Base-by-base conservation (phyloP, 2,888 invertebrate species). In the Nomada goodeniana region DNA sequence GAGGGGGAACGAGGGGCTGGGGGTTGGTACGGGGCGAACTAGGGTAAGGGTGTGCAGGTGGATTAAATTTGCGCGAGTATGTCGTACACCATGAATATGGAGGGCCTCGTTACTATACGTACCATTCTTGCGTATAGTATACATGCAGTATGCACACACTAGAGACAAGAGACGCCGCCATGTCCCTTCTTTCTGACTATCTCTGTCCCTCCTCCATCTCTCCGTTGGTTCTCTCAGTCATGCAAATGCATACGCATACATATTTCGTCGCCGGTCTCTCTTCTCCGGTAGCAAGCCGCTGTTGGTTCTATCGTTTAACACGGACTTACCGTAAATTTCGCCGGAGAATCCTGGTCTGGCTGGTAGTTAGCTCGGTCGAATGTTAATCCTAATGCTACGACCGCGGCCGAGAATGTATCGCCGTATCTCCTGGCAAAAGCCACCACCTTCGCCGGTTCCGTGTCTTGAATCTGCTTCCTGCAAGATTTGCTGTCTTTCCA, bases 11-110 rank as follows among this genome's bases (percentile, higher is more conserved):
- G 68, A 53, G 53, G 57, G 29, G 55, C 2, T 42, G 59, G 44
- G 63, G 69, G 68, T 47, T 18, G 63, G 44, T 26, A 75, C 68
- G 57, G 72, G 64, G 55, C n/a, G 79, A 79, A 76, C 64, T 59
- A 80, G 81, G 80, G 70, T 82, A 81, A 82, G 83, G 83, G 80
- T 77, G 84, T 76, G 74, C 80, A 82, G 87, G 83, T 89, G 91
- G 90, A 92, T 93, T 93, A 92, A 92, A 93, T 93, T 92, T 91
- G 90, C 87, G 89, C 89, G 88, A 91, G 91, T 91, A 90, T 91
- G 90, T 90, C 87, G 90, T 89, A 88, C 87, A 90, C 90, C 90
- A 93, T 93, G 93, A 93, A 93, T 93, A 93, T 93, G 93, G 91
- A 93, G 90, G 87, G 88, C 90, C 91, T 92, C 91, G 91, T 93